Evolutionary conservation across 23 tunicate genomes (phyloP).

Genomic region (Botrylloides violaceus): DNA sequence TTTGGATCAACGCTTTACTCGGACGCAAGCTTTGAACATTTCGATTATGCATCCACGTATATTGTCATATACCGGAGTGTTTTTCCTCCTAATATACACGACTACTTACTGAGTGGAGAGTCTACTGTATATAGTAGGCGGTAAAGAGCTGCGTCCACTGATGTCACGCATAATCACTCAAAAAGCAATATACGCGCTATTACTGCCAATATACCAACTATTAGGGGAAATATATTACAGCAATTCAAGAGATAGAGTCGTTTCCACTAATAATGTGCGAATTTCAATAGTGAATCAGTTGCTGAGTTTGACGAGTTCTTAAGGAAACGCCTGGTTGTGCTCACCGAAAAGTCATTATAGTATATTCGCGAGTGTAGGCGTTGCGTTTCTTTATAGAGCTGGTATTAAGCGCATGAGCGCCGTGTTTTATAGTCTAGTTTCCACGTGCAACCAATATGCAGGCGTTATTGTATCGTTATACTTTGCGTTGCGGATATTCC

Average conservation of each 20-base stretch:
- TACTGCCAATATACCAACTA: neutral
- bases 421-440: neutral
- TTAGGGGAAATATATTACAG: neutral
- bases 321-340: neutral
- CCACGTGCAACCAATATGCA: neutral
- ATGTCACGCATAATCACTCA: neutral
- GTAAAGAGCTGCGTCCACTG: neutral
- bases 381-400: neutral
- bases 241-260: neutral
- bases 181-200: neutral
- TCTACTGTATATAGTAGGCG: too few relatives aligned
- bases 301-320: neutral
- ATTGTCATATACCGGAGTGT: too few relatives aligned
- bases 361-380: neutral
- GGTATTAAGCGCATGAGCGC: neutral
- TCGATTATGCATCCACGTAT: too few relatives aligned
- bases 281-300: neutral
- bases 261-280: neutral
- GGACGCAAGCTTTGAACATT: too few relatives aligned
- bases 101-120: too few relatives aligned
- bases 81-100: too few relatives aligned
- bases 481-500: conserved; percentile 25
- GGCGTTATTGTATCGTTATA: conserved; percentile 3
- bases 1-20: too few relatives aligned
- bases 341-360: neutral